phyloP scores from a whole-genome alignment of 2,888 invertebrate species.

The Sycophila texana region DNA sequence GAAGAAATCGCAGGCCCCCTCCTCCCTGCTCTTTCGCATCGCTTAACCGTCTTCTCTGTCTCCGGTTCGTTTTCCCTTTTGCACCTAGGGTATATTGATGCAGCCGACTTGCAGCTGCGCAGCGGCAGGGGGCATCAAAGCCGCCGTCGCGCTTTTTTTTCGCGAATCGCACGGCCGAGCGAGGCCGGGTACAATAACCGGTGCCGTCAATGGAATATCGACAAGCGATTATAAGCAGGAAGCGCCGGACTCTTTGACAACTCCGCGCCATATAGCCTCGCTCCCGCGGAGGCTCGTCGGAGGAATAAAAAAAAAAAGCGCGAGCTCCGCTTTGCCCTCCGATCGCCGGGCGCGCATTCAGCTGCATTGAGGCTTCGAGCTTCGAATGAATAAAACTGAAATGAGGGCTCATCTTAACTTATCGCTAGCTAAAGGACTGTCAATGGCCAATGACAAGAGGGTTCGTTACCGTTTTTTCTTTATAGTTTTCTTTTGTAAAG shows the following conservation, averaged over 20 bases:
- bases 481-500: too few relatives aligned
- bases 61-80: not conserved
- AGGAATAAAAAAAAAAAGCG: constrained; percentile 16
- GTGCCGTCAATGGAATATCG: constrained; percentile 36
- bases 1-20: too few relatives aligned
- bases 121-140: not conserved
- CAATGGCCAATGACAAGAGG: too few relatives aligned
- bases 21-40: too few relatives aligned
- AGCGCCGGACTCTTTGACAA: constrained; percentile 11
- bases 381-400: constrained; percentile 13
- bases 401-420: not conserved
- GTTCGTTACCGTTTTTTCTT: too few relatives aligned
- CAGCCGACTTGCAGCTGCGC: constrained; percentile 12
- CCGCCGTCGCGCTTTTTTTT: not conserved
- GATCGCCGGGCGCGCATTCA: constrained; percentile 4
- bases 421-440: too few relatives aligned
- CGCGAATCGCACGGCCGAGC: not conserved
- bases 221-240: constrained; percentile 47
- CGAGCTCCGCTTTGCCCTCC: not conserved
- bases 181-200: constrained; percentile 19
- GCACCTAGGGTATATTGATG: not conserved
- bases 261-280: not conserved
- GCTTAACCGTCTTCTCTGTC: not conserved
- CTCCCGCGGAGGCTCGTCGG: not conserved
- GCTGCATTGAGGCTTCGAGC: constrained; percentile 20